Evolutionary conservation across 2,888 invertebrate genomes (phyloP), one percentile per base, ranked within the genome.

Genomic region (Melinaea menophilus): DNA sequence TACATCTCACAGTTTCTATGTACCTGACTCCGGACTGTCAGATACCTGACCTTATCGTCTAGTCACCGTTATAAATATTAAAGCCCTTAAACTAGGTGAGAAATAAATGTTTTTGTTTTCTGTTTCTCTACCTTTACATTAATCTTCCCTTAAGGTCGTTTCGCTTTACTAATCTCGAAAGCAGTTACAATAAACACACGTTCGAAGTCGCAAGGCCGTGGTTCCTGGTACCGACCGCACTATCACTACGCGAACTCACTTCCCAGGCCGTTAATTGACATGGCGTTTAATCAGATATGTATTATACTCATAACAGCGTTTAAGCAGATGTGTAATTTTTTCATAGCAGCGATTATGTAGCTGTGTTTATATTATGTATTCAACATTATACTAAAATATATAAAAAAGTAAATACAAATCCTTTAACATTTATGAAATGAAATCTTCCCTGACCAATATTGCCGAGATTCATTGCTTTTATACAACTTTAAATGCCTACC

Each of bases 161-260:
- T 63, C 69, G 60, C 54, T 60, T 55, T 54, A 56, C 61, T 59
- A 68, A 70, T 68, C 62, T 66, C 54, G 13, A 55, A n/a, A 54
- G 68, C 66, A 64, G 64, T 56, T 56, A 62, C 45, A 45, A 60
- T 62, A 58, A 70, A 66, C 59, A 70, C 71, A 67, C 64, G 60
- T 73, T 72, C 70, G 63, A 61, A 66, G 65, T 58, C 63, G 70
- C 67, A 69, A 72, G 71, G 71, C 74, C 73, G 73, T 57, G 57
- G 68, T 68, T 66, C 68, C 65, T 66, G 63, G 68, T 54, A 66
- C 68, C 63, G 54, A 56, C 48, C 11, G 41, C 59, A 41, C 63
- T 63, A 63, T 63, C 59, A 46, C 45, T 4, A 4, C 12, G 11
- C 45, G 41, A 9, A 7, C 41, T 41, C 41, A 41, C 41, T 9